Evolutionary conservation across 2,797 vertebrate species (phyloP), one percentile per base, ranked within the genome.

Genomic region (Phoxinus dragarum): DNA sequence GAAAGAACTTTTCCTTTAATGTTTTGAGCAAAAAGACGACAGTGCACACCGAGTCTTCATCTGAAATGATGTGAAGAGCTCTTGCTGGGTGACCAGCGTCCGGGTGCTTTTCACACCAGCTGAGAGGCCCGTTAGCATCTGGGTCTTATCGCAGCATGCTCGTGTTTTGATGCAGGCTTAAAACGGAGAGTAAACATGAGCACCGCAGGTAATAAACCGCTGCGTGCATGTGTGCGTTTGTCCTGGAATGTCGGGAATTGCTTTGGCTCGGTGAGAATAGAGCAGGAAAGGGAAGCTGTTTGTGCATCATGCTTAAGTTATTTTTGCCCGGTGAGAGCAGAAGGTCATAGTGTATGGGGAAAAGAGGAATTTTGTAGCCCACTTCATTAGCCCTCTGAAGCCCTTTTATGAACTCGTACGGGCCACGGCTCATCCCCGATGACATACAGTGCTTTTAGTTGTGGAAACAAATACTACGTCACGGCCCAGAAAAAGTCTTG

Each of bases 301-400:
- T 86, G 87, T 89, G 89, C 89, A 90, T 72, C 90, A 82, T 90
- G 93, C 94, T 7, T 87, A 89, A 88, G 94, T 92, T 97, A 95
- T 97, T 96, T 96, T 95, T 96, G 93, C 93, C 91, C 5, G 42
- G 85, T 81, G 61, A 90, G 92, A 94, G 95, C 96, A 93, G 94
- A 49, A 90, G 91, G 89, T 92, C 89, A 90, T 91, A 27, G 88
- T 90, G 88, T 91, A 93, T 89, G 89, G 91, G 92, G 93, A 91
- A 92, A 93, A 92, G 90, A 81, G 91, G 92, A 94, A 94, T 92
- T 82, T 84, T 92, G 89, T 84, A 82, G 79, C 88, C 59, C 75
- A 86, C 82, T 93, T 92, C 85, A 87, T 92, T 85, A 66, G 42
- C 81, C 84, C 80, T 64, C 40, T 87, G 88, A 90, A 90, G 84